These are phyloP conservation scores for Eidolon helvum DNA, from an alignment of 2,113 vertebrate species.

Conservation along the genomic window DNA sequence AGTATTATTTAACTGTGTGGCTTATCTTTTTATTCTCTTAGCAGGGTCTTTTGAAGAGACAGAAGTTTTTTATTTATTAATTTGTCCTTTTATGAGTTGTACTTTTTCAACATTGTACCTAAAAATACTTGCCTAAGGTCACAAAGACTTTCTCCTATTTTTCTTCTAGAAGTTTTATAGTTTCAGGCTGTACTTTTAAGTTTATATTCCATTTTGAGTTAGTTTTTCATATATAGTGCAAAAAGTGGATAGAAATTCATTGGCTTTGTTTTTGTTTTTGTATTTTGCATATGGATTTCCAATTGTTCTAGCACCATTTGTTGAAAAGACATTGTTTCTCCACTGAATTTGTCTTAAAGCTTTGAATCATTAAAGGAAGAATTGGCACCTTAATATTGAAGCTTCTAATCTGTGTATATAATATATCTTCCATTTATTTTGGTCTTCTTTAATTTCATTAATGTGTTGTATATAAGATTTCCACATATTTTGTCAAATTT, in stretches of 20 bases:
- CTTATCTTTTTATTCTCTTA: background rate
- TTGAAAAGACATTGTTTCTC: background rate
- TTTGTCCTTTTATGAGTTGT: background rate
- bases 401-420: background rate
- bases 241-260: background rate
- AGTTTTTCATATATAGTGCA: background rate
- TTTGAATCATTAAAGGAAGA: background rate
- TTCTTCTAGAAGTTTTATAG: background rate
- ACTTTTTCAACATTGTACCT: background rate
- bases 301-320: background rate
- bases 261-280: background rate
- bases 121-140: background rate
- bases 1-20: background rate
- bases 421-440: background rate
- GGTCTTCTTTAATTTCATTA: background rate
- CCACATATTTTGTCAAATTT: background rate
- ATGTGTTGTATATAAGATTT: background rate
- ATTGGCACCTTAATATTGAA: background rate
- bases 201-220: background rate
- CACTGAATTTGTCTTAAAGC: background rate
- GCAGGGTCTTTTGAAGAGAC: background rate
- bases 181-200: background rate
- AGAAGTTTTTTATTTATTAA: background rate
- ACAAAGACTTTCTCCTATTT: background rate
- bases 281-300: background rate